A percentile compares a stretch with the other conserved stretches of the same genome.
Conservation (phyloP, 2,888 invertebrate genomes). For the Eupithecia centaureata region DNA sequence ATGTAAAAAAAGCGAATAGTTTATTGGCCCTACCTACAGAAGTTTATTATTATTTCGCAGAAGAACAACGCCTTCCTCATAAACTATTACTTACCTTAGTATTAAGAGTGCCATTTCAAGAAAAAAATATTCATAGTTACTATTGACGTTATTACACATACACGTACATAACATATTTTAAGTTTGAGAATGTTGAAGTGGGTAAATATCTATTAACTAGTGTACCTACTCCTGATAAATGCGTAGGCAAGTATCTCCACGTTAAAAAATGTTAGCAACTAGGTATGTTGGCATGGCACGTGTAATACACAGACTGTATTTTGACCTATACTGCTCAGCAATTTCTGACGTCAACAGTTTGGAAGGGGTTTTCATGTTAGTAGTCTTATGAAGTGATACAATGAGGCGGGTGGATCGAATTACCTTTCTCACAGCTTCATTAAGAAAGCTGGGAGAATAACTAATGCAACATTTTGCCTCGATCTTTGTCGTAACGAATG, state of each 20-base stretch:
- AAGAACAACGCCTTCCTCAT: too few species aligned
- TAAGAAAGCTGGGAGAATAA: not conserved
- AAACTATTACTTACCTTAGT: too few species aligned
- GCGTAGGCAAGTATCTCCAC: not conserved
- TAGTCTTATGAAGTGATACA: slow-evolving; percentile 39
- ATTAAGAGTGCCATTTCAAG: too few species aligned
- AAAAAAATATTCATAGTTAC: too few species aligned
- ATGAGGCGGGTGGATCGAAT: slow-evolving; percentile 42
- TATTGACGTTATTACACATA: too few species aligned
- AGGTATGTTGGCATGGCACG: not conserved
- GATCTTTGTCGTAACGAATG: not conserved
- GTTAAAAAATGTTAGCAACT: not conserved
- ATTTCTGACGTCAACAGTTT: slow-evolving; percentile 19
- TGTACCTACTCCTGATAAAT: not conserved
- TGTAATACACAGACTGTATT: not conserved
- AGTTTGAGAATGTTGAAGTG: too few species aligned
- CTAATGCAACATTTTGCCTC: not conserved
- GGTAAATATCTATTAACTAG: too few species aligned
- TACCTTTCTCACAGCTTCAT: slow-evolving; percentile 29
- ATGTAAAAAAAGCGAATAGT: too few species aligned
- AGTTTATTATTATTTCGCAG: too few species aligned
- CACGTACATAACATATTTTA: too few species aligned
- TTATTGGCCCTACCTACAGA: too few species aligned
- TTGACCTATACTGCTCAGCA: slow-evolving; percentile 18
- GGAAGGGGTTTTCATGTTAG: slow-evolving; percentile 33